These are phyloP conservation scores for Cephus sareptanus DNA, from an alignment of 2,888 invertebrate species.

Conservation along the genomic window DNA sequence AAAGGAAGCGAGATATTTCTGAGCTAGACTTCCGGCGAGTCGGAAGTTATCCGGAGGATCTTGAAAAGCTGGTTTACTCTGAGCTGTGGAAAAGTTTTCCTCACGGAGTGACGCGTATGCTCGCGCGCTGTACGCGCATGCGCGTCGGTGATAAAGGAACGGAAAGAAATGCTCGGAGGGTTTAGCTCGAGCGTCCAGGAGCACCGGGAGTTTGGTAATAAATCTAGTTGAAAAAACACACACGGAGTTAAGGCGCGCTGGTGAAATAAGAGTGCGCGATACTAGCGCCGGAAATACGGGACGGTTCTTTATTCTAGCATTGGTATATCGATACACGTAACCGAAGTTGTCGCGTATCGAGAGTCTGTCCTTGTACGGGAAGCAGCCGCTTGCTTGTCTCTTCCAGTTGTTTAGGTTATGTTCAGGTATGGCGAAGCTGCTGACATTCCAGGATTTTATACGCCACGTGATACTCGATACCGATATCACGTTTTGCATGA, in stretches of 20 bases:
- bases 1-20: not conserved
- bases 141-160: not conserved
- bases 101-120: slow-evolving; percentile 5
- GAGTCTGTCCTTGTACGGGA: not conserved
- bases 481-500: slow-evolving; percentile 54
- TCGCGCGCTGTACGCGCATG: not conserved
- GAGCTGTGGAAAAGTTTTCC: not conserved
- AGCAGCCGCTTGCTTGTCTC: slow-evolving; percentile 6
- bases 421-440: not conserved
- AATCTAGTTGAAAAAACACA: slow-evolving; percentile 63
- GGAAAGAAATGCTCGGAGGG: not conserved
- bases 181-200: slow-evolving; percentile 31
- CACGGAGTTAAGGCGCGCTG: slow-evolving; percentile 30
- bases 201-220: slow-evolving; percentile 63
- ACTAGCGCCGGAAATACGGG: not conserved
- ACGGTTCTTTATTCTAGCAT: not conserved
- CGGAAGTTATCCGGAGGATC: not conserved
- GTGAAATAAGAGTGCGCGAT: not conserved
- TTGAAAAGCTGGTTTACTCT: not conserved
- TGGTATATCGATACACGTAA: not conserved
- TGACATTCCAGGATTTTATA: slow-evolving; percentile 47
- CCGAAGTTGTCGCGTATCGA: not conserved
- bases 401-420: not conserved
- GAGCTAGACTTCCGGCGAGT: not conserved
- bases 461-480: slow-evolving; percentile 42